Evolutionary conservation across 2,797 vertebrate genomes (phyloP).

Genomic region (Sebastes nivosus): DNA sequence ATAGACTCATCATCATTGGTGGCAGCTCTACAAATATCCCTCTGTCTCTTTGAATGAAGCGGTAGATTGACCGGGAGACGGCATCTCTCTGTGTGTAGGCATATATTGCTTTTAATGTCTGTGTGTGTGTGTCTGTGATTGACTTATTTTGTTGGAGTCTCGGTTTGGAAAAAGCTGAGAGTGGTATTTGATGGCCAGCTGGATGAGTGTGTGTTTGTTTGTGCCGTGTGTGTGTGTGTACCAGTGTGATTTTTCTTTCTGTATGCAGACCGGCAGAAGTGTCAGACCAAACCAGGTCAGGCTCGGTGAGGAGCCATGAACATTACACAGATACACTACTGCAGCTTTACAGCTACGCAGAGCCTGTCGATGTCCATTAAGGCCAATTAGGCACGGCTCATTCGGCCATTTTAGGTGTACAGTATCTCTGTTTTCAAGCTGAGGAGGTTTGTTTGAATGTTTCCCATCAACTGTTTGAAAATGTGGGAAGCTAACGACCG

Average conservation of each 20-base stretch:
- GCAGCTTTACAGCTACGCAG: slow-evolving; percentile 12
- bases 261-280: slow-evolving; percentile 55
- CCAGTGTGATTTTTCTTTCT: slow-evolving; percentile 22
- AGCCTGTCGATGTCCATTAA: slow-evolving; percentile 7
- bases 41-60: slow-evolving; percentile 37
- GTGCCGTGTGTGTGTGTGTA: slow-evolving; percentile 8
- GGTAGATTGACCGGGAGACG: slow-evolving; percentile 28
- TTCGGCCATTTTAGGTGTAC: background rate
- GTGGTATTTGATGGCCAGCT: slow-evolving; percentile 18
- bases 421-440: background rate
- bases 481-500: background rate
- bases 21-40: slow-evolving; percentile 43
- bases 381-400: background rate
- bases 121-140: background rate
- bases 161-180: slow-evolving; percentile 23
- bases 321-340: slow-evolving; percentile 31
- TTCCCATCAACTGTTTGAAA: background rate
- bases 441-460: background rate
- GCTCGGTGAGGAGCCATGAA: slow-evolving; percentile 33
- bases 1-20: slow-evolving; percentile 58
- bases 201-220: slow-evolving; percentile 22
- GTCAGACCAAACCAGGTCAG: slow-evolving; percentile 57
- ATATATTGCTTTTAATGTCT: slow-evolving; percentile 10
- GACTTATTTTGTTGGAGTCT: slow-evolving; percentile 28
- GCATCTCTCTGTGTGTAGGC: slow-evolving; percentile 13